Percentiles rank a stretch among this genome's conserved stretches.
Conservation (phyloP, 2,797 vertebrate genomes). For the Myotis myotis region DNA sequence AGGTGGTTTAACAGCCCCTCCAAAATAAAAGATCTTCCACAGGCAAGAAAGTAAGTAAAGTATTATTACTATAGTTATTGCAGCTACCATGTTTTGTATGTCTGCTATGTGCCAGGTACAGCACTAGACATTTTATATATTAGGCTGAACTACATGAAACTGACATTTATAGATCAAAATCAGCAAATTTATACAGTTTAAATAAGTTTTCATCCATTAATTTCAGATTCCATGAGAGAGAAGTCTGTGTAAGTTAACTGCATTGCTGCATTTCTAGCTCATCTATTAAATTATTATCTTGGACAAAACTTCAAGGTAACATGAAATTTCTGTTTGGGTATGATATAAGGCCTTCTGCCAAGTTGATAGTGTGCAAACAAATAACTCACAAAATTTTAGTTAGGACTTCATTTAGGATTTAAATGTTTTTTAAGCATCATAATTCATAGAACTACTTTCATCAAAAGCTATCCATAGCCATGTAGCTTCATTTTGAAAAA, state of each 20-base stretch:
- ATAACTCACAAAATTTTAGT: neutral
- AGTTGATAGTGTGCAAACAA: neutral
- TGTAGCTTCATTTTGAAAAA: neutral
- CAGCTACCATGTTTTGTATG: neutral
- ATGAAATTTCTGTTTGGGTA: neutral
- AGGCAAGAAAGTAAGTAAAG: conserved; percentile 14
- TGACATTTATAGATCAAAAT: neutral
- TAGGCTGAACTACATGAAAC: neutral
- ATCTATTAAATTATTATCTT: neutral
- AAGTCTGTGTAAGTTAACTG: neutral
- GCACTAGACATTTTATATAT: neutral
- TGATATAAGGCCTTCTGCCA: neutral
- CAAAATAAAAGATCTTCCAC: conserved; percentile 35
- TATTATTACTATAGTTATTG: neutral
- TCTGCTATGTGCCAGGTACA: neutral
- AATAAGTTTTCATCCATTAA: neutral
- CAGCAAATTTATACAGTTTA: conserved; percentile 17
- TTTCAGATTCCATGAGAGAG: neutral
- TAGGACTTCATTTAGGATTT: neutral
- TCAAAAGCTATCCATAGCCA: neutral
- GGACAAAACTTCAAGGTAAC: neutral
- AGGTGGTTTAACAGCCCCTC: conserved; percentile 24
- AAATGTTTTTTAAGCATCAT: neutral
- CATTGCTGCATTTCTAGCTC: neutral
- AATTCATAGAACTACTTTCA: neutral